Conservation (phyloP, 2,113 vertebrate species). For the Chiloscyllium plagiosum region DNA sequence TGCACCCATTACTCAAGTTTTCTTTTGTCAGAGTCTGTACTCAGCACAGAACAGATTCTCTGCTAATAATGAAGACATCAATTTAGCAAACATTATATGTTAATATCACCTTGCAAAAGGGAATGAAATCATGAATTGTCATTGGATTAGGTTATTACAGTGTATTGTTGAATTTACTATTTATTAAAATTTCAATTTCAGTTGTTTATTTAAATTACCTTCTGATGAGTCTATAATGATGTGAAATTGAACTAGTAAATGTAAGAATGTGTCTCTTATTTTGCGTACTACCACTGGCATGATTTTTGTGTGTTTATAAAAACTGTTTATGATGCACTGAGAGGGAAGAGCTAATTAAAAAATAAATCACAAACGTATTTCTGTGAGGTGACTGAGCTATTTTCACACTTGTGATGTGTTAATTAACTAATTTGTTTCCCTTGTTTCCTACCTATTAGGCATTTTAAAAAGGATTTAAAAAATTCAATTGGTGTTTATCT, state of each 20-base stretch:
- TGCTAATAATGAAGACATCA: neutral
- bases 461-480: neutral
- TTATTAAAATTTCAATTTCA: constrained; percentile 30
- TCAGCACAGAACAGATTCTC: neutral
- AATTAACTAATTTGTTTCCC: constrained; percentile 35
- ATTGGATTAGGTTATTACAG: neutral
- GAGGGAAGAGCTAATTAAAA: constrained; percentile 31
- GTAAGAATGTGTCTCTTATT: neutral
- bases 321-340: neutral
- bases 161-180: constrained; percentile 13
- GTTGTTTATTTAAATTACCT: neutral
- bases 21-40: neutral
- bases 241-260: constrained; percentile 25
- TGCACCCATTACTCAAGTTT: neutral
- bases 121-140: constrained; percentile 25
- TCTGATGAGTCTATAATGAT: constrained; percentile 13
- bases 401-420: constrained; percentile 10
- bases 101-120: neutral
- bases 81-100: neutral
- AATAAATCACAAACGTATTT: constrained; percentile 19
- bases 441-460: constrained; percentile 25
- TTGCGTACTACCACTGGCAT: neutral
- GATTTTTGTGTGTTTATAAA: neutral
- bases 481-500: constrained; percentile 26
- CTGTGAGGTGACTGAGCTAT: neutral